phyloP scores from a whole-genome alignment of 2,888 invertebrate species.

The Tipula vernalis region DNA sequence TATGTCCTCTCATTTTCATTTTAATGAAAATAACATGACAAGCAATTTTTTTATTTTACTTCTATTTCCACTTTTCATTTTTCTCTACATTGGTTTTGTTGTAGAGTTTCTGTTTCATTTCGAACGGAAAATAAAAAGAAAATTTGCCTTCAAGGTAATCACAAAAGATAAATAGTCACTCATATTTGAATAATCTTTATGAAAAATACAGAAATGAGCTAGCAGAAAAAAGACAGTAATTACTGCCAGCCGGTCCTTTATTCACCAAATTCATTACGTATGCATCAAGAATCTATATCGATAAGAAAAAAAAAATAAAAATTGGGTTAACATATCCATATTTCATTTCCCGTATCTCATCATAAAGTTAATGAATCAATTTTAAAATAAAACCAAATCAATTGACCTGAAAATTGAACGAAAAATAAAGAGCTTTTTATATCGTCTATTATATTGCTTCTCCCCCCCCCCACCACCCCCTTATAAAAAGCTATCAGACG shows the following conservation, averaged over 20 bases:
- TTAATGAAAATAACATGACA: conserved; percentile 4
- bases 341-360: background rate
- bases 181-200: background rate
- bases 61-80: background rate
- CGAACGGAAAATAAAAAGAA: background rate
- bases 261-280: no score
- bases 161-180: background rate
- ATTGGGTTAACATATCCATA: no score
- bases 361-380: background rate
- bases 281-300: no score
- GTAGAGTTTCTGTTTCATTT: background rate
- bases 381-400: background rate
- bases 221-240: no score
- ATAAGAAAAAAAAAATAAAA: no score
- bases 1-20: background rate
- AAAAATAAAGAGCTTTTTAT: background rate
- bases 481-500: background rate
- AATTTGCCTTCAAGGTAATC: background rate
- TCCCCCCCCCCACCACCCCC: background rate
- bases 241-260: background rate
- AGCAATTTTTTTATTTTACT: background rate
- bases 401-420: background rate
- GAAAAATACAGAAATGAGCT: background rate
- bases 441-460: background rate
- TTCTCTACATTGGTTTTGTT: background rate